Base-by-base conservation (phyloP, 2,113 vertebrate genomes). In the Datnioides undecimradiatus region DNA sequence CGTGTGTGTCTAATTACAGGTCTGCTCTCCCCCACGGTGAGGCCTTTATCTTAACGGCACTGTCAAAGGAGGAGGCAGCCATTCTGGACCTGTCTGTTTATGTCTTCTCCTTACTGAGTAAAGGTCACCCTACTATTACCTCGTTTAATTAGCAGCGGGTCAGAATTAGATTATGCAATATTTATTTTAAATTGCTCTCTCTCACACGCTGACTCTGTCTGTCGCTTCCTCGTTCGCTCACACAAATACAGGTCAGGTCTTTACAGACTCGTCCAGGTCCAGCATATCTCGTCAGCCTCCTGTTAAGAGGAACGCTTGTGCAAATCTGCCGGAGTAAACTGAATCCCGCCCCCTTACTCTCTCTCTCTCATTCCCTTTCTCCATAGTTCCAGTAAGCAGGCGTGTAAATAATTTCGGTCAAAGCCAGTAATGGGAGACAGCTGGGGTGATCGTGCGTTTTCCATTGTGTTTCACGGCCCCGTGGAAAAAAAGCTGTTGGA, bases 361-460 rank as follows among this genome's bases (percentile, higher is more conserved):
- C 58, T 23, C 45, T 40, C 6, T 54, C 55, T 58, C 51, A 36
- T 49, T 46, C 34, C 41, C 70, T 64, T 40, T 66, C 78, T 66
- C 78, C 80, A 12, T 73, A 86, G 59, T 93, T 93, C 92, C 92
- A 92, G 92, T 93, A 91, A 93, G 88, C 79, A 79, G 87, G 80
- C 85, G 80, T 90, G 92, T 92, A 92, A 94, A 93, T 92, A 90
- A 91, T 90, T 83, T 87, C 58, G 68, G 86, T 92, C 87, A 88
- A 82, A 86, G 88, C 60, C 81, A 84, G 90, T 94, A 95, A 95
- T 95, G 82, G 71, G 65, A 93, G 87, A 91, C 93, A 95, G 90
- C 93, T 94, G 94, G 81, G 66, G 78, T 88, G 89, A 94, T 92
- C 45, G 78, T 86, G 85, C 74, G 43, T 93, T 95, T 94, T 95